These are phyloP conservation scores for Drosophila rufa DNA, from an alignment of 1,140 invertebrate genomes.

Conservation along the genomic window DNA sequence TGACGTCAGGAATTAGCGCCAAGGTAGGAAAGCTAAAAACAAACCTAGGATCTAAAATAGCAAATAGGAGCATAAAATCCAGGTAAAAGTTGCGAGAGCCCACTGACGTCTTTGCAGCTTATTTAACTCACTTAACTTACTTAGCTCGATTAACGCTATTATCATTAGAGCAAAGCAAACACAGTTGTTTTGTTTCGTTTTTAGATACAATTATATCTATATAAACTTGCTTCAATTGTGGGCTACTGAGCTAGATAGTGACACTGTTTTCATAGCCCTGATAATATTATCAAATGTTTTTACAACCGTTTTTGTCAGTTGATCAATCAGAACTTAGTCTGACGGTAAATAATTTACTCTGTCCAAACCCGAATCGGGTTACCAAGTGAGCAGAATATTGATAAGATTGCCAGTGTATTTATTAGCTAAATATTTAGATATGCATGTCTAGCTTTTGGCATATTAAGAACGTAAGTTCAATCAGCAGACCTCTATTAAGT, in stretches of 20 bases:
- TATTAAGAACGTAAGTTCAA: conserved; percentile 45
- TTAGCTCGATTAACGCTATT: conserved; percentile 37
- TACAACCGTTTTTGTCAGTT: conserved; percentile 16
- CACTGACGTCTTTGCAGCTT: conserved; percentile 48
- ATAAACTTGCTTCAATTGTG: conserved; percentile 11
- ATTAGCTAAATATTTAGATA: conserved; percentile 43
- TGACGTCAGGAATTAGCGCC: conserved; percentile 35
- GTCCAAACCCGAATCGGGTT: conserved; percentile 25
- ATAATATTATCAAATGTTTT: conserved; percentile 20
- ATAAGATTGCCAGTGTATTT: conserved; percentile 45
- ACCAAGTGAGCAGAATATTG: conserved; percentile 28
- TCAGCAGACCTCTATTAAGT: conserved; percentile 14
- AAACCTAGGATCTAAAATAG: conserved; percentile 32
- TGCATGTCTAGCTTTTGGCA: conserved; percentile 43
- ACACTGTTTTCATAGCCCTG: conserved; percentile 31
- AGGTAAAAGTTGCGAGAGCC: conserved; percentile 5
- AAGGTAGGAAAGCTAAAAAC: conserved; percentile 22
- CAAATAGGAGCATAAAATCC: conserved; percentile 24
- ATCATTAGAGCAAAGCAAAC: conserved; percentile 43
- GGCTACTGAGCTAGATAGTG: conserved; percentile 27
- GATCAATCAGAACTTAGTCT: conserved; percentile 38
- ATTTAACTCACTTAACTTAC: conserved; percentile 19
- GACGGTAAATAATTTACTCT: conserved; percentile 33
- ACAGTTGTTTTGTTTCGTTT: conserved; percentile 45
- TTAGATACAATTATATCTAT: conserved; percentile 32